Percentiles rank a stretch among this genome's conserved stretches.
Conservation (phyloP, 2,797 vertebrate genomes). For the Sebastes iracundus region DNA sequence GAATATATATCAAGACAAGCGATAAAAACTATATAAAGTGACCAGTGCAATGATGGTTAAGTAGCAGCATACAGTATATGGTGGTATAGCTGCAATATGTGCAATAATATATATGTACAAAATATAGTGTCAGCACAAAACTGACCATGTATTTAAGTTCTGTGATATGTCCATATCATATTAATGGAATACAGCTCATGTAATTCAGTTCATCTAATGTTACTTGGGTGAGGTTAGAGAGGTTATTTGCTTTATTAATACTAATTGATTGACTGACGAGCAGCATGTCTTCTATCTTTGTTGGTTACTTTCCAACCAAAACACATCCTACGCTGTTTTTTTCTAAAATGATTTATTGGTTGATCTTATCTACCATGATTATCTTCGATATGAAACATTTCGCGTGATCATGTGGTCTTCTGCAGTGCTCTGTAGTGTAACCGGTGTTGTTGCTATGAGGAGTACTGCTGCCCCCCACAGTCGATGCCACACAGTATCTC, state of each 20-base stretch:
- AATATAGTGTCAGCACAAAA: background rate
- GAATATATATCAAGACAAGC: background rate
- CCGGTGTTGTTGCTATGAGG: background rate
- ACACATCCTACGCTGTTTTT: background rate
- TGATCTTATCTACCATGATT: background rate
- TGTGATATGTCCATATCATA: background rate
- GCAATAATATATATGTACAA: background rate
- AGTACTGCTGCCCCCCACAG: slow-evolving; percentile 25
- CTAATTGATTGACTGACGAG: background rate
- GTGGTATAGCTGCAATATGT: background rate
- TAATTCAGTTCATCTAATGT: background rate
- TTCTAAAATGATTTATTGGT: background rate
- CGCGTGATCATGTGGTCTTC: background rate
- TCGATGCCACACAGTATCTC: background rate
- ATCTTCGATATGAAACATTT: background rate
- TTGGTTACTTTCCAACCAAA: background rate
- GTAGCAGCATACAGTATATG: background rate
- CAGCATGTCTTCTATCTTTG: background rate
- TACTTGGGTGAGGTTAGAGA: background rate
- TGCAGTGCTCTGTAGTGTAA: background rate
- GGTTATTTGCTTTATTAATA: background rate
- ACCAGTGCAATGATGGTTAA: background rate
- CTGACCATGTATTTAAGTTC: background rate
- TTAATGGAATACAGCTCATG: background rate
- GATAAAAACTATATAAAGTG: background rate